These are phyloP conservation scores for Platycheirus rosarum DNA, from an alignment of 2,888 invertebrate genomes.

Conservation along the genomic window DNA sequence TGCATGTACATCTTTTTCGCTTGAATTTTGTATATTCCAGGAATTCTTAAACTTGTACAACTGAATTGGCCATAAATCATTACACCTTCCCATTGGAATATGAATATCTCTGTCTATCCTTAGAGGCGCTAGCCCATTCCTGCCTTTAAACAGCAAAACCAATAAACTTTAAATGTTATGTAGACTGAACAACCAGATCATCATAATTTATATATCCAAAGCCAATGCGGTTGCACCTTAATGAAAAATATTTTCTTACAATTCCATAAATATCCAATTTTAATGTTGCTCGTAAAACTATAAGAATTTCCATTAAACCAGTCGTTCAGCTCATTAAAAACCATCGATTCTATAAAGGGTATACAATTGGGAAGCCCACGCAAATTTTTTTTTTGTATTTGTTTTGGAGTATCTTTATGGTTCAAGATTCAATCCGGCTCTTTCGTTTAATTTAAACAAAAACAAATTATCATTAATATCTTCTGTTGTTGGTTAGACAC, in stretches of 20 bases:
- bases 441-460: conserved; percentile 17
- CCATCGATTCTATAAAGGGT: conserved; percentile 5
- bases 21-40: too few species aligned
- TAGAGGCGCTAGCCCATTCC: too few species aligned
- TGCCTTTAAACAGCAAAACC: too few species aligned
- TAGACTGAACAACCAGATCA: not conserved
- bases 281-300: conserved; percentile 4
- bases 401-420: not conserved
- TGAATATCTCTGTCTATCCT: too few species aligned
- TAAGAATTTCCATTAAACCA: conserved; percentile 19
- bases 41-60: too few species aligned
- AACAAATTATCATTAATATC: conserved; percentile 10
- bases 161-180: too few species aligned
- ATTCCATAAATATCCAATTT: conserved; percentile 21
- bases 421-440: conserved; percentile 1
- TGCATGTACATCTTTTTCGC: too few species aligned
- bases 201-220: not conserved
- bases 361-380: conserved; percentile 5
- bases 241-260: conserved; percentile 8
- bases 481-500: conserved; percentile 1
- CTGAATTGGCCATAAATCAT: too few species aligned
- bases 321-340: conserved; percentile 14
- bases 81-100: too few species aligned
- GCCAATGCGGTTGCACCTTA: conserved; percentile 22
- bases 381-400: conserved; percentile 7